Evolutionary conservation across 2,888 invertebrate genomes (phyloP), one percentile per base, ranked within the genome.

Genomic region (Leucoma salicis): DNA sequence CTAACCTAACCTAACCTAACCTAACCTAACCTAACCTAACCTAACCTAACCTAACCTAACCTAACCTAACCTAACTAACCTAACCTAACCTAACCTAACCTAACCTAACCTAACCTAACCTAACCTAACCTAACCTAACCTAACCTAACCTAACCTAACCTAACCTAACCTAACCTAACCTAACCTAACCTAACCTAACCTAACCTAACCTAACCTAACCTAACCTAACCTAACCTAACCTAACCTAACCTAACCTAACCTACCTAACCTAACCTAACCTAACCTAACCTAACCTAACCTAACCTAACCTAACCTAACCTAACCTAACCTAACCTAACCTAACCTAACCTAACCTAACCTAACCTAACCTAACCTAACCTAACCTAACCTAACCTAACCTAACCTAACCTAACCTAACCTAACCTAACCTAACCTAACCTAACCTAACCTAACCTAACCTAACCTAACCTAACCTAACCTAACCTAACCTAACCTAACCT

Each of bases 321-420:
- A 43, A 48, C 43, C 48, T 48, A 43, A 48, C 42, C 66, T 66
- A 64, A 70, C 66, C 66, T 63, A 65, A 70, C 66, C 63, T 58
- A 63, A 65, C 64, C 66, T 51, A 62, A 66, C 60, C 57, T 61
- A 63, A 62, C 57, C 57, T 54, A 59, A 63, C 56, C 53, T 53
- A 63, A 57, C 57, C 57, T 53, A 16, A 29, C 11, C 29, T 39
- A 31, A 21, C 13, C 40, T 8, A 47, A 51, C 52, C 55, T 52
- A 48, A 50, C 50, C 55, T 56, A 50, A 50, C 49, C 52, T 56
- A 51, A 49, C 51, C 51, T 51, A 48, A 49, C 53, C 49, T 52
- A 46, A 49, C 51, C 53, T 52, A 50, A 52, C 51, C 52, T 52
- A 49, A 47, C 53, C 35, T 52, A 48, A 50, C 48, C 51, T 55